Evolutionary conservation across 2,113 vertebrate species (phyloP).

Genomic region (Aviceda subcristata): DNA sequence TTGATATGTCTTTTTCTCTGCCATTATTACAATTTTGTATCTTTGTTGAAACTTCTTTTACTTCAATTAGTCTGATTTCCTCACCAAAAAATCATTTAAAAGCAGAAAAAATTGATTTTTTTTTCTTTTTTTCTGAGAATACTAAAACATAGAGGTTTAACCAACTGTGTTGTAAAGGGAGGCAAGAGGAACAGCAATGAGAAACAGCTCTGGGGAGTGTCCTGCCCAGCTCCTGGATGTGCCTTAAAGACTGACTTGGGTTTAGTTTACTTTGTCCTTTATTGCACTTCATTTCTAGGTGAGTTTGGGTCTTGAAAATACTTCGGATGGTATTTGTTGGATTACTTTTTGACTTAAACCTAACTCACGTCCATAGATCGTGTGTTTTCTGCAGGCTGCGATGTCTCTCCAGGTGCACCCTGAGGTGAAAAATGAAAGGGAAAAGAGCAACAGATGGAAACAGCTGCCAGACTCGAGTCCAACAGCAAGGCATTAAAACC

Average conservation of each 20-base stretch:
- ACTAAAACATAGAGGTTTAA: background rate
- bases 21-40: background rate
- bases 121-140: background rate
- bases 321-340: background rate
- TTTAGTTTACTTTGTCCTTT: background rate
- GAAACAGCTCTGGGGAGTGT: background rate
- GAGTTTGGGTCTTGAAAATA: background rate
- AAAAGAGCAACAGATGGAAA: background rate
- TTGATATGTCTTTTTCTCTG: background rate
- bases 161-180: background rate
- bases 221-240: background rate
- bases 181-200: background rate
- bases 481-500: background rate
- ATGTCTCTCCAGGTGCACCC: background rate
- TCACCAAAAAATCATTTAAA: background rate
- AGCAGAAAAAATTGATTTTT: background rate
- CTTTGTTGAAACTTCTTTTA: background rate
- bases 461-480: background rate
- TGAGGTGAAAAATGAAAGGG: background rate
- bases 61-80: background rate
- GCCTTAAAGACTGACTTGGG: background rate
- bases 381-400: background rate
- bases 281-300: background rate
- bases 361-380: accelerated
- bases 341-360: background rate